Conservation (phyloP, 2,888 invertebrate species). For the Erannis defoliaria region DNA sequence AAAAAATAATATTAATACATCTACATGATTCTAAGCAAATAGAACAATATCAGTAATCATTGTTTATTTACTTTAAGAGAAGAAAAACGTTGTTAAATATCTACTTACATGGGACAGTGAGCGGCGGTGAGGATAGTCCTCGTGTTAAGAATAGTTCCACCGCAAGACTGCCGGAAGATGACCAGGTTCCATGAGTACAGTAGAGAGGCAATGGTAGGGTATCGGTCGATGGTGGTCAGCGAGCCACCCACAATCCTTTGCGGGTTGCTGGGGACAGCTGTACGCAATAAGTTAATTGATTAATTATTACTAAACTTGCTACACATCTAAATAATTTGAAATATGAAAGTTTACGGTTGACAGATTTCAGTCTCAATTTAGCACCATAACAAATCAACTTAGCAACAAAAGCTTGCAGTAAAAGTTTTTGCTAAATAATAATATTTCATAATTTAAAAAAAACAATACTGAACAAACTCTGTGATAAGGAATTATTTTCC, state of each 20-base stretch:
- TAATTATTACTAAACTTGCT: neutral
- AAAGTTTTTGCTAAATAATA: no score
- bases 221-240: conserved; percentile 49
- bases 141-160: conserved; percentile 54
- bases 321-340: neutral
- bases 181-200: conserved; percentile 46
- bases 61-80: neutral
- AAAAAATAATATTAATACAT: no score
- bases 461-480: no score
- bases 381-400: no score
- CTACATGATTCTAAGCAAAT: no score
- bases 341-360: neutral
- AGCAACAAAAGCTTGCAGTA: no score
- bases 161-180: conserved; percentile 51
- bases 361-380: no score
- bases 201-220: conserved; percentile 51
- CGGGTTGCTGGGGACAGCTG: conserved; percentile 47
- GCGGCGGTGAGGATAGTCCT: conserved; percentile 54
- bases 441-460: no score
- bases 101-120: conserved; percentile 54
- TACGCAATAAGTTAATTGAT: conserved; percentile 1
- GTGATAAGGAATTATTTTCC: no score
- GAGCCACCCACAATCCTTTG: conserved; percentile 59
- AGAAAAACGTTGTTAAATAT: neutral
- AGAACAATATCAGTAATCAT: neutral